phyloP scores from a whole-genome alignment of 2,113 vertebrate genomes.

The Notechis scutatus region DNA sequence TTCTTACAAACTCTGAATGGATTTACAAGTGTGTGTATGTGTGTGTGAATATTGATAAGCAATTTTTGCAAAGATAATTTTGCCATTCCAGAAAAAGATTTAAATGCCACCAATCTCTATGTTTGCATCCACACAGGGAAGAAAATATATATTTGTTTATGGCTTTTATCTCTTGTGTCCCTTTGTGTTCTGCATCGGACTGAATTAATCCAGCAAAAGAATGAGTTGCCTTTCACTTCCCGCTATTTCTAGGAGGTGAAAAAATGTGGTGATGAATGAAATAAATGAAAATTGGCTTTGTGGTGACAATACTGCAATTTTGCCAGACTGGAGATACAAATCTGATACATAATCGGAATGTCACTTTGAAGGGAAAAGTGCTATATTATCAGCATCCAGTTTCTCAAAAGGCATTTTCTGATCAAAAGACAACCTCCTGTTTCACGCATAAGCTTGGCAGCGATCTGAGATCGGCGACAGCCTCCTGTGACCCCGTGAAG shows the following conservation, averaged over 20 bases:
- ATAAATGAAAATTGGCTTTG: slow-evolving; percentile 3
- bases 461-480: neutral
- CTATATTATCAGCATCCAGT: neutral
- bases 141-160: slow-evolving; percentile 17
- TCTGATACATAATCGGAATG: neutral
- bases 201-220: neutral
- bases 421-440: neutral
- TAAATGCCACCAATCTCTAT: neutral
- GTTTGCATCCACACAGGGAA: neutral
- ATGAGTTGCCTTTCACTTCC: neutral
- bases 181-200: slow-evolving; percentile 3
- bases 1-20: neutral
- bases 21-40: neutral
- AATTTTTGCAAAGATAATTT: neutral
- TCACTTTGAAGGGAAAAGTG: slow-evolving; percentile 9
- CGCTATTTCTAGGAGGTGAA: neutral
- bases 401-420: slow-evolving; percentile 22
- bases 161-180: slow-evolving; percentile 12
- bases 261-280: neutral
- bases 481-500: neutral
- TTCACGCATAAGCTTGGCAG: neutral
- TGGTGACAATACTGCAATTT: neutral
- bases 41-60: neutral
- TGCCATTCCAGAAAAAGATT: neutral
- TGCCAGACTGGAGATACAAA: neutral